Evolutionary conservation across 2,113 vertebrate genomes (phyloP), one percentile per base, ranked within the genome.

Genomic region (Vombatus ursinus): DNA sequence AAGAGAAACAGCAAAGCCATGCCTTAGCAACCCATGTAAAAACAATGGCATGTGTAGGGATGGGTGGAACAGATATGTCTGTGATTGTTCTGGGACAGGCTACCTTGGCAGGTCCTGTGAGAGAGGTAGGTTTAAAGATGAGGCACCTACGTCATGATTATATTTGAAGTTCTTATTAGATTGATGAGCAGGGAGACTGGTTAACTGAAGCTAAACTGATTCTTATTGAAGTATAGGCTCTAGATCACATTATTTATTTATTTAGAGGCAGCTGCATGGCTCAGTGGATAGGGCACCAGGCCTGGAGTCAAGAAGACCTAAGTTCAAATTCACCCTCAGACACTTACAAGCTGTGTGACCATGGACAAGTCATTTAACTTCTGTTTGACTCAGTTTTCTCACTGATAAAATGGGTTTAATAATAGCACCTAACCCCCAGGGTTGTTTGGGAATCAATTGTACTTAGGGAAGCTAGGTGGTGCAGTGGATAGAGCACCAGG

Each of bases 41-140:
- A 99, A 99, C 98, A 99, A 99, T 47, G 99, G 99, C 90, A 93
- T 99, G 54, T 99, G 99, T 98, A 98, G 99, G 96, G 99, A 99
- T 97, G 99, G 99, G 92, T 99, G 99, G 99, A 99, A 99, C 98
- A 99, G 99, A 98, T 99, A 99, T 0, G 99, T 99, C 93, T 99
- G 99, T 25, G 99, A 99, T 98, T 99, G 99, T 98, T 99, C 99
- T 4, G 99, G 99, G 92, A 99, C 99, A 0, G 99, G 99, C 44
- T 99, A 99, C 98, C 99, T 99, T 77, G 99, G 99, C 94, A 99
- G 99, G 96, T 99, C 99, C 0, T 99, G 99, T 0, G 99, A 99
- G 98, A 99, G 99, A 99, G 99, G 99, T 99, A 99, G 54, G 99
- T 97, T 96, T 54, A 0, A 52, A 94, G 23, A 37, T 26, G 12